These are phyloP conservation scores for Nebria ingens DNA, from an alignment of 1,140 invertebrate genomes.

Conservation along the genomic window DNA sequence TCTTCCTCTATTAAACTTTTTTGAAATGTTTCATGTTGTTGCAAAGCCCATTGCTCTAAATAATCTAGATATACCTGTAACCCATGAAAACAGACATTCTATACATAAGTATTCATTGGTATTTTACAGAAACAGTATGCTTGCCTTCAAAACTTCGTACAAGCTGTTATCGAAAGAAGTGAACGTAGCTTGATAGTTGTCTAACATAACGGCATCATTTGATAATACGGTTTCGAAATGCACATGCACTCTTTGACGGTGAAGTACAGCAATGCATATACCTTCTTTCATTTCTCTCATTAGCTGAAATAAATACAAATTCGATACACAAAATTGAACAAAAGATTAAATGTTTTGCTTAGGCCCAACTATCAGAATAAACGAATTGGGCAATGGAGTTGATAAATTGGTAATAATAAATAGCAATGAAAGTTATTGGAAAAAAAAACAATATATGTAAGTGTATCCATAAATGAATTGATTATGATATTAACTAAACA, in stretches of 20 bases:
- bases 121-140: no score
- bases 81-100: not conserved
- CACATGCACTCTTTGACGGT: conserved; percentile 55
- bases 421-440: no score
- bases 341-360: no score
- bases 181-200: conserved; percentile 47
- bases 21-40: conserved; percentile 56
- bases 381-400: no score
- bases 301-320: conserved; percentile 48
- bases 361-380: no score
- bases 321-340: no score
- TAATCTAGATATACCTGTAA: conserved; percentile 53
- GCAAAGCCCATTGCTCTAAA: conserved; percentile 58
- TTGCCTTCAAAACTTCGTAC: conserved; percentile 55
- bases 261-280: conserved; percentile 62
- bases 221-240: conserved; percentile 58
- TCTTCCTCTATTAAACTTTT: conserved; percentile 73
- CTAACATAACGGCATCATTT: conserved; percentile 37
- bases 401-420: no score
- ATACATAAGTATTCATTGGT: not conserved
- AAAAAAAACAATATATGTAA: no score
- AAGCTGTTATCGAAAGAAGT: conserved; percentile 67
- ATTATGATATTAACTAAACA: no score
- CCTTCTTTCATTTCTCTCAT: conserved; percentile 83
- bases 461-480: no score